A percentile compares a stretch with the other conserved stretches of the same genome.
phyloP scores from a whole-genome alignment of 2,888 invertebrate species.

The Clusia tigrina region DNA sequence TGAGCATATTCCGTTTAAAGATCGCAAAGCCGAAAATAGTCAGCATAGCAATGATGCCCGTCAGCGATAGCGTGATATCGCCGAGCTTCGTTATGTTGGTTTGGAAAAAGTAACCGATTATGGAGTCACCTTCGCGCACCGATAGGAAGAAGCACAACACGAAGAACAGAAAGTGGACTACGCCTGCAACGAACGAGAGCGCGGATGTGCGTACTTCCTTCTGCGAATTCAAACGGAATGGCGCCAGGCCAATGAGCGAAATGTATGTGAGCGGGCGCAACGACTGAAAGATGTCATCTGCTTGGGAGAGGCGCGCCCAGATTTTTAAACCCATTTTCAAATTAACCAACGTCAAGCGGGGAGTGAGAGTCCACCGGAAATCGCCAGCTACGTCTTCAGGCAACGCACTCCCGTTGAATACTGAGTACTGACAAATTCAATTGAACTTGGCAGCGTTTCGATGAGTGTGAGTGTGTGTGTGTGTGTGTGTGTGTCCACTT shows the following conservation, averaged over 20 bases:
- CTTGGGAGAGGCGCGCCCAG: slow-evolving; percentile 54
- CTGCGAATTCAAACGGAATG: slow-evolving; percentile 53
- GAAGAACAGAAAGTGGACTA: slow-evolving; percentile 56
- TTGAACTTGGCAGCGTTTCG: too few relatives aligned
- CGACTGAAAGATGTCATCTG: slow-evolving; percentile 60
- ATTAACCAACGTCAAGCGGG: neutral
- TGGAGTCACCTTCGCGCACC: slow-evolving; percentile 53
- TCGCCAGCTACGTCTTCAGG: neutral
- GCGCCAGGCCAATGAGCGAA: slow-evolving; percentile 59
- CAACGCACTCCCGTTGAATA: slow-evolving; percentile 39
- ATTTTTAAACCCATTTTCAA: slow-evolving; percentile 49
- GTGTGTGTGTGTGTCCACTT: too few relatives aligned
- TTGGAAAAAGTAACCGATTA: slow-evolving; percentile 62
- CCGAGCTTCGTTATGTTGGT: slow-evolving; percentile 60
- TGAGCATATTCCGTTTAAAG: slow-evolving; percentile 47
- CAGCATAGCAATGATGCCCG: slow-evolving; percentile 58
- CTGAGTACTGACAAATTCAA: slow-evolving; percentile 28
- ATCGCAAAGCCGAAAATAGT: slow-evolving; percentile 58
- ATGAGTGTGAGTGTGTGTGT: too few relatives aligned
- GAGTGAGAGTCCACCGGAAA: neutral
- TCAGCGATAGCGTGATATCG: slow-evolving; percentile 54
- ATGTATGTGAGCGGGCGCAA: slow-evolving; percentile 56
- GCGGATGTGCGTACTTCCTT: slow-evolving; percentile 56
- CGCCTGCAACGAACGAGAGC: slow-evolving; percentile 50
- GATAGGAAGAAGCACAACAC: slow-evolving; percentile 52